Base-by-base conservation (phyloP, 2,888 invertebrate genomes). In the Xanthia icteritia region DNA sequence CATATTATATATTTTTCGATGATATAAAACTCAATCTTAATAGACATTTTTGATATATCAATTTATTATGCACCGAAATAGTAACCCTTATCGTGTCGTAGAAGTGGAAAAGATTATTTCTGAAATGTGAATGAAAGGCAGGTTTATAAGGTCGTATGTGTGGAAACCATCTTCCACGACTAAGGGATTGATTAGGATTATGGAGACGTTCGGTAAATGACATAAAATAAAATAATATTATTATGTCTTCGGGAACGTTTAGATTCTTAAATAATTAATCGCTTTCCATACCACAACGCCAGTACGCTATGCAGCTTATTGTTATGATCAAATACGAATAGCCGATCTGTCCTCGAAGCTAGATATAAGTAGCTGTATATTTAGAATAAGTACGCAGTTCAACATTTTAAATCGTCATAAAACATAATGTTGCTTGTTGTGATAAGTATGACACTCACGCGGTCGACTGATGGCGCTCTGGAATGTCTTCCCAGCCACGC, bases 261-360 rank as follows among this genome's bases (percentile, higher is more conserved):
- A 58, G 27, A 48, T 77, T 76, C n/a, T 36, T n/a, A 61, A 78
- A 54, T 23, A 31, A 31, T 23, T 54, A 56, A 17, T 54, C 11
- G 11, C 51, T 20, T n/a, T 9, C 6, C 27, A 54, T 36, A 64
- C 23, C 8, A 51, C 56, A 45, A 42, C 5, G 54, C 39, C 13
- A 54, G 17, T 51, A 58, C 15, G 17, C 42, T 23, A 63, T 31
- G 17, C 39, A 67, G 39, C 39, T 39, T 58, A 51, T 56, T 61
- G 9, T 39, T 51, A 45, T 36, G 13, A 65, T 54, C 5, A 60
- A 51, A 48, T 27, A 42, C 23, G 23, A 27, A 67, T 11, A 20
- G 1, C 48, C 13, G 2, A 58, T 77, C 77, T 82, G 79, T 77
- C 79, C 83, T 80, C 79, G 83, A 77, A 80, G 79, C 68, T 58